These are phyloP conservation scores for Dryocosmus kuriphilus DNA, from an alignment of 2,888 invertebrate genomes.

Conservation along the genomic window DNA sequence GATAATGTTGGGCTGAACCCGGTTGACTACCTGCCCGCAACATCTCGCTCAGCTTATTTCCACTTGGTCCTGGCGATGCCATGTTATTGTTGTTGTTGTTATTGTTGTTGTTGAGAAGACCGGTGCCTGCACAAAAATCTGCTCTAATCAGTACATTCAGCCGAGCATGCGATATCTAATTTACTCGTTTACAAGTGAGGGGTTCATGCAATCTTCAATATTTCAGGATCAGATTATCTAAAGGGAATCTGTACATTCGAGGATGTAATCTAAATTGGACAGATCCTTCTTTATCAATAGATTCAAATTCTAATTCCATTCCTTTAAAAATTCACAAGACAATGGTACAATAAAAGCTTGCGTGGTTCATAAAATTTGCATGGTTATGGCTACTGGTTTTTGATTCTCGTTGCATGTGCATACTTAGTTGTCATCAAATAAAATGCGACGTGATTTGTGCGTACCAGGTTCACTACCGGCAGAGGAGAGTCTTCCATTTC, in stretches of 20 bases:
- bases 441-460: conserved; percentile 60
- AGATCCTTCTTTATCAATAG: not conserved
- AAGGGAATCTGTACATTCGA: not conserved
- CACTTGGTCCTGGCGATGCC: conserved; percentile 76
- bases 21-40: conserved; percentile 74
- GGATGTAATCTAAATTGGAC: not conserved
- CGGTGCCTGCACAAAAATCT: conserved; percentile 81
- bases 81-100: conserved; percentile 82
- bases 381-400: conserved; percentile 14
- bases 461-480: conserved; percentile 86
- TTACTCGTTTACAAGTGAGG: conserved; percentile 32
- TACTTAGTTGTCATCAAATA: conserved; percentile 8
- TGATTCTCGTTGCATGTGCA: conserved; percentile 7
- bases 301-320: not conserved
- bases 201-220: conserved; percentile 44
- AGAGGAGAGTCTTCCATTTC: conserved; percentile 88
- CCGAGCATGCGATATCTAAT: conserved; percentile 16
- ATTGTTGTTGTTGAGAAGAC: conserved; percentile 84
- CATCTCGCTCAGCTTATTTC: conserved; percentile 77
- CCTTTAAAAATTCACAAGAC: not conserved
- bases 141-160: conserved; percentile 73
- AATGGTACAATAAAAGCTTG: conserved; percentile 11
- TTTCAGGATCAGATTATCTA: not conserved
- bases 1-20: conserved; percentile 75
- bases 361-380: conserved; percentile 31